Evolutionary conservation across 2,888 invertebrate genomes (phyloP), one percentile per base, ranked within the genome.

Genomic region (Chloromyia formosa): DNA sequence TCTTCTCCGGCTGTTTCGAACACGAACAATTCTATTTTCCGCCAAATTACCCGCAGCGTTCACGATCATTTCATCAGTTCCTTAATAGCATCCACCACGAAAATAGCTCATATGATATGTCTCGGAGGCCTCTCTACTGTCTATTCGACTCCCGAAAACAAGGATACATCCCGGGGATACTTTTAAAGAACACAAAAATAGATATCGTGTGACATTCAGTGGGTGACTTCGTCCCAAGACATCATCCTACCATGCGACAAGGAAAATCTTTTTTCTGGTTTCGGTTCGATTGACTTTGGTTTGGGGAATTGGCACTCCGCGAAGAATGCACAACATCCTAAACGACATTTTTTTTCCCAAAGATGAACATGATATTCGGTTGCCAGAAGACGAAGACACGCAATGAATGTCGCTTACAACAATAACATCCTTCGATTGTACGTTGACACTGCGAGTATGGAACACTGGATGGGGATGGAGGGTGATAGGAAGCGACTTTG

Each of bases 271-370:
- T 69, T 71, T 71, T 71, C 71, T 71, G 71, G 71, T 71, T 71
- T 58, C 16, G 35, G 40, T 71, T 71, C 71, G 71, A 71, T 56
- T 56, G 56, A 69, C 54, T 71, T 56, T 22, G 58, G 71, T 71
- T 71, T 71, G 71, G 71, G 58, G 71, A 71, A 71, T 71, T 71
- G 71, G 71, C 71, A 20, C 35, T 71, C 42, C 71, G 71, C 71
- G 71, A 71, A 14, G 71, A 71, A 71, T 71, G 56, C 71, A 35
- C 40, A 58, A 56, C 58, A 58, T 71, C 40, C 56, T 53, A 69
- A 40, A 56, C n/a, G 40, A 71, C 56, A 16, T 71, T 35, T 7
- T 35, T 35, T 40, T 56, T 16, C 23, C 58, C 22, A 56, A 20
- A 71, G 58, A 58, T 40, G 16, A 71, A 71, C 71, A 71, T 71